Conservation (phyloP, 1,140 invertebrate genomes). For the Drosophila burlai region DNA sequence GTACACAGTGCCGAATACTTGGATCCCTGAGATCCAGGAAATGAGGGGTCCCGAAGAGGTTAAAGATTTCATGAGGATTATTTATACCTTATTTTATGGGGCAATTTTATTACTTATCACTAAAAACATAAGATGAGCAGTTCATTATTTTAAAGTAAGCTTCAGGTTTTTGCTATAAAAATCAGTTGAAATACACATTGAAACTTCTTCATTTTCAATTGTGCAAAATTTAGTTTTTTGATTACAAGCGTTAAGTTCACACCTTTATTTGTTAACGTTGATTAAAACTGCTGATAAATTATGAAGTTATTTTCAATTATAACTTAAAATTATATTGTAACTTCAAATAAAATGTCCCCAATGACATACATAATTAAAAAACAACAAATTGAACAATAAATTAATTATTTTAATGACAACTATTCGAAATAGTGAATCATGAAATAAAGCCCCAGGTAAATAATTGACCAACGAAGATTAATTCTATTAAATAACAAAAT, state of each 20-base stretch:
- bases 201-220: not conserved
- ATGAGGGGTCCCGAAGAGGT: not conserved
- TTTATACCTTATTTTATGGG: not conserved
- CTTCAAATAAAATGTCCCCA: too few relatives aligned
- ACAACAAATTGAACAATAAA: not conserved
- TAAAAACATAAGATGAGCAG: too few relatives aligned
- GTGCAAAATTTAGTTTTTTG: not conserved
- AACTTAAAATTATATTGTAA: too few relatives aligned
- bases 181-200: too few relatives aligned
- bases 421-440: not conserved
- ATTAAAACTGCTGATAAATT: too few relatives aligned
- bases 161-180: not conserved
- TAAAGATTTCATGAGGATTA: too few relatives aligned
- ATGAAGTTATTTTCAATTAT: too few relatives aligned
- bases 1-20: slow-evolving; percentile 37
- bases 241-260: not conserved
- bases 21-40: not conserved
- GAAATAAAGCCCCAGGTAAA: not conserved
- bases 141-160: not conserved
- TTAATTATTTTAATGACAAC: not conserved
- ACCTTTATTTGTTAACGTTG: not conserved
- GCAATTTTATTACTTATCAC: not conserved
- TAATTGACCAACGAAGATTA: too few relatives aligned
- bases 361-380: too few relatives aligned
- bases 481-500: too few relatives aligned